phyloP scores from a whole-genome alignment of 2,113 vertebrate species.

The Muscicapa adusta region DNA sequence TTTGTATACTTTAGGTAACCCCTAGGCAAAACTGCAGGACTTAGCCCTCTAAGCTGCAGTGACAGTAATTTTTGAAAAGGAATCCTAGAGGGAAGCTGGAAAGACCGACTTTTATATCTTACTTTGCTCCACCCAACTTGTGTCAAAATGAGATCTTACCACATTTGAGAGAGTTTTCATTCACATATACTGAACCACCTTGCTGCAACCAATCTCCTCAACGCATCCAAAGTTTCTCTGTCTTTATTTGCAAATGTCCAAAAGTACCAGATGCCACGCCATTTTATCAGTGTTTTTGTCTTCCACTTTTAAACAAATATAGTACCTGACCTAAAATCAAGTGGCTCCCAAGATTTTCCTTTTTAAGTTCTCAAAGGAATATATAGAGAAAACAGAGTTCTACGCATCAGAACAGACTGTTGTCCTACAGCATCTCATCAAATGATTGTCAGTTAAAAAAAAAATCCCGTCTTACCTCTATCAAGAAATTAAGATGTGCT shows the following conservation, averaged over 20 bases:
- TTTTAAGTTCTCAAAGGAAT: background rate
- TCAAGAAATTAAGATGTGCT: background rate
- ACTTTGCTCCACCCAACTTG: background rate
- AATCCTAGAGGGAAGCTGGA: background rate
- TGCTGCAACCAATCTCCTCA: background rate
- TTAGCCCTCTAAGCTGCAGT: background rate
- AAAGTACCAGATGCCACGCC: background rate
- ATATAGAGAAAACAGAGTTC: background rate
- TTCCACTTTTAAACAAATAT: background rate
- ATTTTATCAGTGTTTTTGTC: background rate
- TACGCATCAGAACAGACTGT: background rate
- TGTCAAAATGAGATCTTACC: background rate
- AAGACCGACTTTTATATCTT: background rate
- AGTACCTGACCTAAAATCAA: background rate
- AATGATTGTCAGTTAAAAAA: background rate
- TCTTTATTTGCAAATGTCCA: background rate
- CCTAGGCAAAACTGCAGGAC: background rate
- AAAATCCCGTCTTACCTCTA: background rate
- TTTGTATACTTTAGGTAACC: background rate
- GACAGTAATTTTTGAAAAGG: background rate
- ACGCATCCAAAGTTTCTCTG: background rate
- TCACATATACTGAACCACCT: background rate
- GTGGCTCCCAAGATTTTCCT: background rate
- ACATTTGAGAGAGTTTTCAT: background rate
- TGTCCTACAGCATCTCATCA: background rate